Percentiles rank a stretch among this genome's conserved stretches.
phyloP scores from a whole-genome alignment of 2,113 vertebrate species.

The Genyomyrus donnyi region DNA sequence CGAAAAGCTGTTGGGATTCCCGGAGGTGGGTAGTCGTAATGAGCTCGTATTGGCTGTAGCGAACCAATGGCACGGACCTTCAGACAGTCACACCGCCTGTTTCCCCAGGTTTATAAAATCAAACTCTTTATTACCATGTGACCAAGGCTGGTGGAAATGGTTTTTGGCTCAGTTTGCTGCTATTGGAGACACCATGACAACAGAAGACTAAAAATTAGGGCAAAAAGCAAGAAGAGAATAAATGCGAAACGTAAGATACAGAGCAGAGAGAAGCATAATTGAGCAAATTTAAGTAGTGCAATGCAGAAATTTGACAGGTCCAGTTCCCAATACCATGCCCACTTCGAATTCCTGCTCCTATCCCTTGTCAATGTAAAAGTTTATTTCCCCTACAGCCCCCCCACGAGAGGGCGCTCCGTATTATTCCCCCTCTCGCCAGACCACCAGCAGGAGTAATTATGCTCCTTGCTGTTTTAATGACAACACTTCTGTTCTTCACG shows the following conservation, averaged over 20 bases:
- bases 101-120: background rate
- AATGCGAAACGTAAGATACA: background rate
- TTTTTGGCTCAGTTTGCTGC: background rate
- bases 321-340: background rate
- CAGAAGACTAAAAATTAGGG: background rate
- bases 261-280: background rate
- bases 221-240: background rate
- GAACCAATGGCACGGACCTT: background rate
- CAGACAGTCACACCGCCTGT: background rate
- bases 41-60: background rate
- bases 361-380: background rate
- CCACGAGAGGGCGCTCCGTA: background rate
- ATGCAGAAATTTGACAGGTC: background rate
- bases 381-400: background rate
- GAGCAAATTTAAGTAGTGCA: background rate
- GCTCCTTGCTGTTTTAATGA: slow-evolving; percentile 18
- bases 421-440: background rate
- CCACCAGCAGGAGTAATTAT: background rate
- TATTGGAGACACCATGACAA: background rate
- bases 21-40: background rate
- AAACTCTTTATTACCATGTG: background rate
- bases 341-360: background rate
- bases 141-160: background rate
- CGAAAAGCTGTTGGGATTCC: background rate
- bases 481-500: background rate